Base-by-base conservation (phyloP, 2,797 vertebrate species). In the Tragopan temminckii region DNA sequence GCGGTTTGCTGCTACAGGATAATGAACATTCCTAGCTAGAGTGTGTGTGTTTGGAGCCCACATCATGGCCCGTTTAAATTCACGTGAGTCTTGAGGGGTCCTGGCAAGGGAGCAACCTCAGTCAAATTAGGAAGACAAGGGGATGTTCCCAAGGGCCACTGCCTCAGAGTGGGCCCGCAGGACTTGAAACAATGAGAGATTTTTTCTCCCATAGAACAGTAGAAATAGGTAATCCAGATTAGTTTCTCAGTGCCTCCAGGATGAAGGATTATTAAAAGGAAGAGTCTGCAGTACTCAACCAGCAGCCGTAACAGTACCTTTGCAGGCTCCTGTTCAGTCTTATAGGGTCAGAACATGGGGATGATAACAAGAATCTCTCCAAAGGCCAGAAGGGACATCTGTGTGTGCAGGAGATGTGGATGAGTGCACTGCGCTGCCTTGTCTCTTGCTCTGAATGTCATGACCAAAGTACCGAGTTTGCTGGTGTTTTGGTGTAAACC, bases 181-280 rank as follows among this genome's bases (percentile, higher is more conserved):
- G 76, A 84, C 57, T 74, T 55, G 55, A 95, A 91, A 88, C 85
- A 89, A 61, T 52, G 62, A 24, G 38, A 48, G 29, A 19, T 31
- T 20, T 62, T 19, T 38, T 88, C 85, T 93, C 85, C 81, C 80
- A 40, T 12, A 13, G 61, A 95, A 48, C 31, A 45, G 77, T 4
- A 74, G 74, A 80, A 91, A 85, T 9, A 85, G 85, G 81, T 85
- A 86, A 94, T 80, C 77, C 85, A 91, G 88, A 94, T 94, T 88
- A 95, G 82, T 50, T 86, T 70, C 63, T 75, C 63, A 88, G 23
- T 68, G 78, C 58, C 80, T 88, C 38, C 83, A 86, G 75, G 78
- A 93, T 85, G 58, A 50, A 75, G 77, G 89, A 79, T 85, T 76
- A 90, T 70, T 20, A 27, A 70, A 75, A 63, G 36, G 69, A 89